Conservation (phyloP, 35 echinoderm and acorn worm species). For the Apostichopus japonicus region DNA sequence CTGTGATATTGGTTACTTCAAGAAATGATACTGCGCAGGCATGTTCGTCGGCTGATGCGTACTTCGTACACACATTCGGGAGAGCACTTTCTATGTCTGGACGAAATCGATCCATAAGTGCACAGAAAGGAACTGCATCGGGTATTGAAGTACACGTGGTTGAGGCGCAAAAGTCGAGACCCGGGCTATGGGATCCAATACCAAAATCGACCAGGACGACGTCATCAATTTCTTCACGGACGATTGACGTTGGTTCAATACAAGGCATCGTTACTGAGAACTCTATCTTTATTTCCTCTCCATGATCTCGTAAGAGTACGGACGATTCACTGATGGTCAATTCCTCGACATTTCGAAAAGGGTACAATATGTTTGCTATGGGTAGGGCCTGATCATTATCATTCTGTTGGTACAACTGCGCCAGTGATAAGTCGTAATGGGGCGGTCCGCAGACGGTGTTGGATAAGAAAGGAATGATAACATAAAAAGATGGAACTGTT, state of each 20-base stretch:
- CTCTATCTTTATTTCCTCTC: neutral
- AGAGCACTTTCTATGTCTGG: neutral
- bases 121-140: neutral
- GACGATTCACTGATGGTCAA: neutral
- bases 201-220: neutral
- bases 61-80: neutral
- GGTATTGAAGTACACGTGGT: neutral
- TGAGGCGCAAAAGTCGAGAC: neutral
- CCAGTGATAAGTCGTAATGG: neutral
- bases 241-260: neutral
- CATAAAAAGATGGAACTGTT: neutral
- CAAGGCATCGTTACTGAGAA: neutral
- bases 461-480: neutral
- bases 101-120: neutral
- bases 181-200: neutral
- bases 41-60: neutral
- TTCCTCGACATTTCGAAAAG: neutral
- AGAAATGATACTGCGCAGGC: neutral
- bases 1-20: neutral
- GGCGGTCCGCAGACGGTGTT: neutral
- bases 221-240: neutral
- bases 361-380: neutral
- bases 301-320: neutral
- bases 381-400: neutral
- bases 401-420: neutral